Evolutionary conservation across 53 echinoderm and acorn worm species (phyloP), one percentile per base, ranked within the genome.

Genomic region (Crossaster papposus): DNA sequence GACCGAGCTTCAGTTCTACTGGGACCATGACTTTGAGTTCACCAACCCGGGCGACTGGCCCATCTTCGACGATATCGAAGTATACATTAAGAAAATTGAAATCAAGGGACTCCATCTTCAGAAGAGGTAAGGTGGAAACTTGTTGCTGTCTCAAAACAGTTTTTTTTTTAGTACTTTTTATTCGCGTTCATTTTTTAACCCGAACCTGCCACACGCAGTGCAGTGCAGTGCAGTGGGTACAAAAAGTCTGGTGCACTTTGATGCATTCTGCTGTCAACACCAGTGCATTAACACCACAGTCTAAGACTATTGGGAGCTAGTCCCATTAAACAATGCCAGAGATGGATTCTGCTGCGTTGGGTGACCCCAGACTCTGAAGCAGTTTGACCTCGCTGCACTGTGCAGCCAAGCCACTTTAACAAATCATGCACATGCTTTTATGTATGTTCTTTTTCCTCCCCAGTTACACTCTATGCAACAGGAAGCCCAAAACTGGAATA

Each of bases 21-120:
- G 92, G 92, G 89, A 82, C 14, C 77, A 83, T 20, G 92, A 92
- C 38, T 89, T 83, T 64, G 76, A 81, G 22, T 83, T 77, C 53
- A 51, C 53, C 18, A 82, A 92, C 77, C 92, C 92, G 2, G 72
- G 83, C 34, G 92, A 92, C 82, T 92, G 92, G 92, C 89, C 89
- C 36, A 82, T 92, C 62, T 92, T 89, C 78, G 89, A 89, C 37
- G 89, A 92, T 58, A 28, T 68, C 3, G 92, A 92, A 50, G 64
- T 92, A 7, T 92, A 70, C 82, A 58, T 89, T 30, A 3, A 38
- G 52, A 64, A 77, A 54, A 87, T 87, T 22, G 77, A 58, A 22
- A 54, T 87, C 34, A 75, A 76, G 29, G 75, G 76, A 10, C 75
- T 77, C 31, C 20, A 23, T 23, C 8, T 58, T 4, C 75, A 87